Conservation (phyloP, 1,140 invertebrate genomes). For the Riptortus pedestris region DNA sequence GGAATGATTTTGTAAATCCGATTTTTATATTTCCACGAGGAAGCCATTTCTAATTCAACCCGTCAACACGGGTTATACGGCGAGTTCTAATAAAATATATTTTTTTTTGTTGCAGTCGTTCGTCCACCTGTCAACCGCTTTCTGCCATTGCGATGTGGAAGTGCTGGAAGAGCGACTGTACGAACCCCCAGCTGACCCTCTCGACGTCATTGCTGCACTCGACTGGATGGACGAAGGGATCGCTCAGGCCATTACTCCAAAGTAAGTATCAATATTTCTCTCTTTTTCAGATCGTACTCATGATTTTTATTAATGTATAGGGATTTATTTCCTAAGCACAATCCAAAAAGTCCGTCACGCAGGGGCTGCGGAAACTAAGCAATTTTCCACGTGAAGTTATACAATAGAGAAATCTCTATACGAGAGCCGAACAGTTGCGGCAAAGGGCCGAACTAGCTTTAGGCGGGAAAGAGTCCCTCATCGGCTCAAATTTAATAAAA, state of each 20-base stretch:
- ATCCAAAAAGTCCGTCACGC: too few species aligned
- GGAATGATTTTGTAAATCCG: too few species aligned
- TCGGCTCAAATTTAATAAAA: too few species aligned
- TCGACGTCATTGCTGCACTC: slow-evolving; percentile 56
- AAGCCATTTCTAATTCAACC: too few species aligned
- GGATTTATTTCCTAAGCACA: background rate
- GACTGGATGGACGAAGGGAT: slow-evolving; percentile 58
- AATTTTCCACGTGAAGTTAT: too few species aligned
- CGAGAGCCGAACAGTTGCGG: too few species aligned
- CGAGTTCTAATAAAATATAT: background rate
- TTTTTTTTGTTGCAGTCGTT: slow-evolving; percentile 39
- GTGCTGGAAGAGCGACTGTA: slow-evolving; percentile 56
- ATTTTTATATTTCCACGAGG: too few species aligned
- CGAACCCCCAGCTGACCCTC: slow-evolving; percentile 51
- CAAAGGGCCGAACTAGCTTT: background rate
- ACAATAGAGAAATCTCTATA: too few species aligned
- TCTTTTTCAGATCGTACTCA: too few species aligned
- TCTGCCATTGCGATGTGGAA: slow-evolving; percentile 60
- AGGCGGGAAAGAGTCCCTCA: too few species aligned
- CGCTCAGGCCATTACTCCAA: slow-evolving; percentile 53
- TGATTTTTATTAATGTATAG: background rate
- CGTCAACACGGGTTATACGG: too few species aligned
- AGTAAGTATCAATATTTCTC: slow-evolving; percentile 34
- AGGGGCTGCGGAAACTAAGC: too few species aligned
- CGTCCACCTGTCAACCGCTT: slow-evolving; percentile 60